phyloP scores from a whole-genome alignment of 2,888 invertebrate genomes.

The Aradus depressus region DNA sequence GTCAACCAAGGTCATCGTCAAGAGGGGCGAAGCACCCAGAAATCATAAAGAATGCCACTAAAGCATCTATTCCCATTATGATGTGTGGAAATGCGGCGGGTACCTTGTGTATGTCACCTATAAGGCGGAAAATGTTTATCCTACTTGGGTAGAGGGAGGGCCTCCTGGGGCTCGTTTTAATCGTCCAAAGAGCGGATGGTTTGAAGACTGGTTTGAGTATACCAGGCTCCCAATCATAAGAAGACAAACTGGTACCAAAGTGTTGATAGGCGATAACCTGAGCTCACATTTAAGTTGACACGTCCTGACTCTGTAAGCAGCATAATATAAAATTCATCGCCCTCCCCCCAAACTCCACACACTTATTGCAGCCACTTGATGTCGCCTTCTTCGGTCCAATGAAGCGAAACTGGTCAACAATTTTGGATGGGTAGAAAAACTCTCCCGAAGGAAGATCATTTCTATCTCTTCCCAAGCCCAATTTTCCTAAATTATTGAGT shows the following conservation, averaged over 20 bases:
- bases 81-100: constrained; percentile 34
- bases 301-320: constrained; percentile 31
- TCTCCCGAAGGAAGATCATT: no score
- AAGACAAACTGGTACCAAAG: constrained; percentile 28
- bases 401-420: constrained; percentile 29
- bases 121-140: constrained; percentile 33
- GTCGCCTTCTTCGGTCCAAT: constrained; percentile 31
- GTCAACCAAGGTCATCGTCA: constrained; percentile 30
- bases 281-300: constrained; percentile 30
- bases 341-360: constrained; percentile 32
- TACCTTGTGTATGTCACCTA: constrained; percentile 34
- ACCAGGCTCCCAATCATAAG: constrained; percentile 29
- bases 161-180: constrained; percentile 34
- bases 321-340: constrained; percentile 34
- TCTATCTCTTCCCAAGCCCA: not conserved
- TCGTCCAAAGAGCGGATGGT: constrained; percentile 33
- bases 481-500: not conserved
- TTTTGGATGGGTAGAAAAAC: no score
- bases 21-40: constrained; percentile 34
- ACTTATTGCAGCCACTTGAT: constrained; percentile 30
- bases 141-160: constrained; percentile 36
- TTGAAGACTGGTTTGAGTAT: constrained; percentile 34
- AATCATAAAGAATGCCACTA: constrained; percentile 33
- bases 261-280: constrained; percentile 35
- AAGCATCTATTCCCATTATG: constrained; percentile 33